These are phyloP conservation scores for Nesoenas mayeri DNA, from an alignment of 2,113 vertebrate genomes.

Conservation along the genomic window DNA sequence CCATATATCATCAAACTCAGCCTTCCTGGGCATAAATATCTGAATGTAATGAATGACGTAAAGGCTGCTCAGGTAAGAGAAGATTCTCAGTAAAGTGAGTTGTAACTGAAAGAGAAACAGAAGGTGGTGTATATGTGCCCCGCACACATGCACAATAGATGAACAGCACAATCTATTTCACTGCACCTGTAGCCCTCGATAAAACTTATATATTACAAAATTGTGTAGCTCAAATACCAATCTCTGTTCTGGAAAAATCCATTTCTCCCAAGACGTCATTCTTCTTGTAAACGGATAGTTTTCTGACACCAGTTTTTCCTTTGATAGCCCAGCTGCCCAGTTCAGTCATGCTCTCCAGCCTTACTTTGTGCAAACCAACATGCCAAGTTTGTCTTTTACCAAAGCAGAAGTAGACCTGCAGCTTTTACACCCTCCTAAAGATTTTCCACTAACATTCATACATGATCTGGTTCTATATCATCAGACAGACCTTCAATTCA, in stretches of 20 bases:
- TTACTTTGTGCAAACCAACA: not conserved
- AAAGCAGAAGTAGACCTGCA: not conserved
- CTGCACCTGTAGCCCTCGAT: not conserved
- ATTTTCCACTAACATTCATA: not conserved
- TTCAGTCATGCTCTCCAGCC: not conserved
- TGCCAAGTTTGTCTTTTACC: not conserved
- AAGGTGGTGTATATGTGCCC: not conserved
- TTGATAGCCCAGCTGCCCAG: not conserved
- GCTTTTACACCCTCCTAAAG: not conserved
- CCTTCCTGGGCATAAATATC: not conserved
- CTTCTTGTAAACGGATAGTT: not conserved
- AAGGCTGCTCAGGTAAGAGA: not conserved
- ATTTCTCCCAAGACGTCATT: not conserved
- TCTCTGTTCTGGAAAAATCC: not conserved
- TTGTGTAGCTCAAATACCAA: not conserved
- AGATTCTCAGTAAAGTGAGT: not conserved
- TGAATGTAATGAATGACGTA: not conserved
- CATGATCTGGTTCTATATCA: not conserved
- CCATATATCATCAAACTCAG: not conserved
- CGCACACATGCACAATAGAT: fast-evolving
- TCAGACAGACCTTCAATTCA: not conserved
- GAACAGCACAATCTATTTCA: not conserved
- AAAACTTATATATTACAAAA: fast-evolving
- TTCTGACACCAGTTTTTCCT: not conserved
- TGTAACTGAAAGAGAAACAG: not conserved